These are phyloP conservation scores for Clarias gariepinus DNA, from an alignment of 2,113 vertebrate species.

Conservation along the genomic window DNA sequence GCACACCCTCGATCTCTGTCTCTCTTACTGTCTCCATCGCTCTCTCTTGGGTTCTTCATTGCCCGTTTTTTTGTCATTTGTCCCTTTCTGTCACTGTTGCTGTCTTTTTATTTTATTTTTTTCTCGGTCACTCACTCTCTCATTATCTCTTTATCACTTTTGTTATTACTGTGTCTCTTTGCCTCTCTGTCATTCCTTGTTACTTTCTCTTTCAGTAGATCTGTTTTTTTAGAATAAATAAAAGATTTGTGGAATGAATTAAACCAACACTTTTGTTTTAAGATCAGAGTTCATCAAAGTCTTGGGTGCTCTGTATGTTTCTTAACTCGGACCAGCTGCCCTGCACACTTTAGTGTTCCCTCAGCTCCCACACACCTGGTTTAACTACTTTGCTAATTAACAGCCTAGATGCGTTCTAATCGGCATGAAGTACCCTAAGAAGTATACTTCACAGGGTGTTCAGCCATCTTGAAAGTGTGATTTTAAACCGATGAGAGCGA, in stretches of 20 bases:
- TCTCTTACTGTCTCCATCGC: not conserved
- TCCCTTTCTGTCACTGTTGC: not conserved
- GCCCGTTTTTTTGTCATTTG: not conserved
- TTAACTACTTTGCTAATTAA: too few species aligned
- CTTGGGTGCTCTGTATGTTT: too few species aligned
- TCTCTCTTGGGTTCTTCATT: too few species aligned
- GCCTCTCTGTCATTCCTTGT: not conserved
- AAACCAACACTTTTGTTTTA: not conserved
- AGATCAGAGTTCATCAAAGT: not conserved
- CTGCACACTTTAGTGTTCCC: too few species aligned
- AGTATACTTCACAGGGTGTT: too few species aligned
- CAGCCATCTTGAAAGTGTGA: too few species aligned
- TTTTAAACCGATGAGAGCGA: too few species aligned
- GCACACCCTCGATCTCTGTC: not conserved
- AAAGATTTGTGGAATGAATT: not conserved
- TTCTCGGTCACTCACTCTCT: not conserved
- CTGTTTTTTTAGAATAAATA: conserved; percentile 15
- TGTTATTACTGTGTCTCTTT: not conserved
- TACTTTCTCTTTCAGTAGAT: not conserved
- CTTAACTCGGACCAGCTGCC: too few species aligned
- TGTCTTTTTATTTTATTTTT: not conserved
- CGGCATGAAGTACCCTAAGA: too few species aligned
- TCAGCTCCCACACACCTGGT: too few species aligned
- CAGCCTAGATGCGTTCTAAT: too few species aligned
- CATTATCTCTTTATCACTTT: not conserved